A percentile compares a stretch with the other conserved stretches of the same genome.
phyloP scores from a whole-genome alignment of 1,140 invertebrate genomes.

The Anadara kagoshimensis region DNA sequence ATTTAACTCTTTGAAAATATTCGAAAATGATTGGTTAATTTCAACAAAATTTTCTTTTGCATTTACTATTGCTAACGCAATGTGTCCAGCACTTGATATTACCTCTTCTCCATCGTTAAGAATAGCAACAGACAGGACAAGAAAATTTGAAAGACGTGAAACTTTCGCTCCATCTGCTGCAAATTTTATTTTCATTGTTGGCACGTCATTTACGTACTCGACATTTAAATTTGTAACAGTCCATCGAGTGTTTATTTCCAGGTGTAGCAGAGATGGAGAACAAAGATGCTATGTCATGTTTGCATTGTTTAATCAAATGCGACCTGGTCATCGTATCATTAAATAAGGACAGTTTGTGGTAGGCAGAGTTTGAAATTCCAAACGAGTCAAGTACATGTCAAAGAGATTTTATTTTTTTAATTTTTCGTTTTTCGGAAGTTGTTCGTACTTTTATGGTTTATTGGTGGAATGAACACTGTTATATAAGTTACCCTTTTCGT shows the following conservation, averaged over 20 bases:
- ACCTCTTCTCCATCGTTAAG: conserved; percentile 23
- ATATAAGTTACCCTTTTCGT: conserved; percentile 14
- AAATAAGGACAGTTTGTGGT: conserved; percentile 1
- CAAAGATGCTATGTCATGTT: background rate
- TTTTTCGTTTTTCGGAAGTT: background rate
- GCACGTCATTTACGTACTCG: background rate
- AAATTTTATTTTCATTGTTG: conserved; percentile 10
- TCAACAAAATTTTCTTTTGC: conserved; percentile 17
- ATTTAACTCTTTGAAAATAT: conserved; percentile 16
- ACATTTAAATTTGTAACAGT: background rate
- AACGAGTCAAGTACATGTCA: conserved; percentile 2
- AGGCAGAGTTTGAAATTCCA: conserved; percentile 5
- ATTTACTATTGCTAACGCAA: conserved; percentile 18
- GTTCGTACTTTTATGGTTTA: background rate
- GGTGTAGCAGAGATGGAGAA: conserved; percentile 19
- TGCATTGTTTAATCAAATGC: conserved; percentile 16
- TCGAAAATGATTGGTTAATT: conserved; percentile 11
- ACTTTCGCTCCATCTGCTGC: conserved; percentile 30
- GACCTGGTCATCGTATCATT: conserved; percentile 13
- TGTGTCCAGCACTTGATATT: conserved; percentile 12
- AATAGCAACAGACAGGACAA: conserved; percentile 14
- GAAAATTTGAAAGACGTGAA: conserved; percentile 24
- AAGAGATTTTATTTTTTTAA: background rate
- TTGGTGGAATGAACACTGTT: background rate
- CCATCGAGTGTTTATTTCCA: conserved; percentile 14